Percentiles rank a stretch among this genome's conserved stretches.
These are phyloP conservation scores for Drosophila baimaii DNA, from an alignment of 1,140 invertebrate genomes.

Conservation along the genomic window DNA sequence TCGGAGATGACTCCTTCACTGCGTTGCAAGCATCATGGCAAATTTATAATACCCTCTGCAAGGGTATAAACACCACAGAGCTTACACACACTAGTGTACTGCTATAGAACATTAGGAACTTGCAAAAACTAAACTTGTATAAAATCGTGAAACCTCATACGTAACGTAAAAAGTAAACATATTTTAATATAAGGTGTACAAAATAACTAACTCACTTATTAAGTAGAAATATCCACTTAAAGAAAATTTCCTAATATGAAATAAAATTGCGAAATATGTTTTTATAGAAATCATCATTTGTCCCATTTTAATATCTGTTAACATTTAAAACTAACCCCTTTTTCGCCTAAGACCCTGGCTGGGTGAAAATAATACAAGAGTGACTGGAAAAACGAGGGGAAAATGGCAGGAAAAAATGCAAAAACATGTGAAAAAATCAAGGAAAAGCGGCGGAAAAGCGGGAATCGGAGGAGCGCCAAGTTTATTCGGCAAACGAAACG, in stretches of 20 bases:
- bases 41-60: too few species aligned
- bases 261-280: neutral
- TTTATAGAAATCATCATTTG: neutral
- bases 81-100: too few species aligned
- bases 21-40: too few species aligned
- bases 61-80: too few species aligned
- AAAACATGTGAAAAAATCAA: slow-evolving; percentile 29
- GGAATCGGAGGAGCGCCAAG: slow-evolving; percentile 2
- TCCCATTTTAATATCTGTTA: neutral
- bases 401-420: slow-evolving; percentile 30
- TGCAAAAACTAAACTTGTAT: too few species aligned
- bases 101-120: too few species aligned
- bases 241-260: neutral
- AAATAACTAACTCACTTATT: neutral
- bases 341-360: neutral
- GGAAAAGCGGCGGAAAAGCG: neutral
- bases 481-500: neutral
- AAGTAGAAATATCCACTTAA: neutral
- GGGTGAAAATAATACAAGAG: slow-evolving; percentile 18
- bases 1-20: too few species aligned
- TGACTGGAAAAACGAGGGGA: slow-evolving; percentile 37
- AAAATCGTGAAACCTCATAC: too few species aligned
- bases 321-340: neutral
- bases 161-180: too few species aligned
- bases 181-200: too few species aligned